phyloP scores from a whole-genome alignment of 2,113 vertebrate species.

The Sitta europaea region DNA sequence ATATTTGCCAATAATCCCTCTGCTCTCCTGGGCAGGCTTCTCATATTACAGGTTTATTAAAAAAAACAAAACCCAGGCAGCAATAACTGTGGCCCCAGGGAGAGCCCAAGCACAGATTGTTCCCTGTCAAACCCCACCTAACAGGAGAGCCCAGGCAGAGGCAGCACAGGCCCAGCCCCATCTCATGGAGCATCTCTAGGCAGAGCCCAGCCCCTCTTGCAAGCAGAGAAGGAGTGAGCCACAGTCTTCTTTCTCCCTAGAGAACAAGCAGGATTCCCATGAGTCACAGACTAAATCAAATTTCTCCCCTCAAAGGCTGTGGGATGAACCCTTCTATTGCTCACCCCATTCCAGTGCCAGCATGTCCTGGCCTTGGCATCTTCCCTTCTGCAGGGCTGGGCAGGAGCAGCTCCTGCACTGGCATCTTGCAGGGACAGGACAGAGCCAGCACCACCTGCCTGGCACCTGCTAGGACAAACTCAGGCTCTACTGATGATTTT shows the following conservation, averaged over 20 bases:
- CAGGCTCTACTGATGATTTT: neutral
- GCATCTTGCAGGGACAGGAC: neutral
- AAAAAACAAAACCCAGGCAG: constrained; percentile 37
- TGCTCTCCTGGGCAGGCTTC: constrained; percentile 24
- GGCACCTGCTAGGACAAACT: neutral
- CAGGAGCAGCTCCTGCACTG: neutral
- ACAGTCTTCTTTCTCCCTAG: neutral
- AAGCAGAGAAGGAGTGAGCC: neutral
- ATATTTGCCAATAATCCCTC: constrained; percentile 62
- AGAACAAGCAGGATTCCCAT: neutral
- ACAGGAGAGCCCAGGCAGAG: neutral
- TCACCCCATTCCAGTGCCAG: accelerated
- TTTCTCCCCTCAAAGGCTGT: neutral
- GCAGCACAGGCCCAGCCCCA: neutral
- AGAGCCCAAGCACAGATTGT: neutral
- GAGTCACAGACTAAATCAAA: neutral
- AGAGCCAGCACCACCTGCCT: neutral
- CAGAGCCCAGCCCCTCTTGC: neutral
- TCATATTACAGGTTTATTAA: constrained; percentile 63
- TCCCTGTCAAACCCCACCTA: neutral
- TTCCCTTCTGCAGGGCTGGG: neutral
- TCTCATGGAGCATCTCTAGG: neutral
- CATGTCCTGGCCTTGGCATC: neutral
- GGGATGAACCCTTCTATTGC: neutral
- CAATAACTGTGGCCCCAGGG: neutral